A percentile compares a stretch with the other conserved stretches of the same genome.
Evolutionary conservation across 2,797 vertebrate species (phyloP).

Genomic region (Gadopsis marmoratus): DNA sequence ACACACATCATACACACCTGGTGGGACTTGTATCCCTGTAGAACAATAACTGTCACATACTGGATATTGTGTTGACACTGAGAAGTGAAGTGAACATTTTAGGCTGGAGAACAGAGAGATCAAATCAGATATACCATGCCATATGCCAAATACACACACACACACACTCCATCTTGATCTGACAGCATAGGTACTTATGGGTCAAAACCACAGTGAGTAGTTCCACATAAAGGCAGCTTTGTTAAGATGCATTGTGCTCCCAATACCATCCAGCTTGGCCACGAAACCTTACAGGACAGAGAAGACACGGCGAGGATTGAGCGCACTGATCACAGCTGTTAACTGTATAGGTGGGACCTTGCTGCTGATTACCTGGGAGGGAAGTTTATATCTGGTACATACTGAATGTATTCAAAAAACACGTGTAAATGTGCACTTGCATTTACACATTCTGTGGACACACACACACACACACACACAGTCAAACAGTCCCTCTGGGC

Average conservation of each 20-base stretch:
- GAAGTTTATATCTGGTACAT: background rate
- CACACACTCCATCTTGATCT: slow-evolving; percentile 49
- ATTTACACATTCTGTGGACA: slow-evolving; percentile 4
- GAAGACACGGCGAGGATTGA: slow-evolving; percentile 14
- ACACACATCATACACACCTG: slow-evolving; percentile 78
- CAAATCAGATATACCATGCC: slow-evolving; percentile 45
- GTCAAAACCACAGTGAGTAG: slow-evolving; percentile 61
- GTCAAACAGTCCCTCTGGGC: slow-evolving; percentile 17
- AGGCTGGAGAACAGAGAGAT: slow-evolving; percentile 43
- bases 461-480: slow-evolving; percentile 27
- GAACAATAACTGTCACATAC: slow-evolving; percentile 77
- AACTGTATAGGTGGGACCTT: slow-evolving; percentile 17
- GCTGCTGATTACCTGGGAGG: slow-evolving; percentile 20
- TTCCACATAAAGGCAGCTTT: slow-evolving; percentile 71
- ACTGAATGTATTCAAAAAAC: slow-evolving; percentile 12
- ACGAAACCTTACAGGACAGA: slow-evolving; percentile 32
- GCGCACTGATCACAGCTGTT: slow-evolving; percentile 35
- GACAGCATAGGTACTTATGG: slow-evolving; percentile 60
- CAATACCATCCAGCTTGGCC: slow-evolving; percentile 48
- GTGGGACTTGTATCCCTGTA: slow-evolving; percentile 69
- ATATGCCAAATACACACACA: slow-evolving; percentile 26
- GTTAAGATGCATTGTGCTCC: slow-evolving; percentile 53
- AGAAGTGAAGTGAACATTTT: slow-evolving; percentile 49
- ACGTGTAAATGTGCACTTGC: background rate
- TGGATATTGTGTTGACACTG: slow-evolving; percentile 49